phyloP scores from a whole-genome alignment of 1,140 invertebrate species.

The Monomorium pharaonis region DNA sequence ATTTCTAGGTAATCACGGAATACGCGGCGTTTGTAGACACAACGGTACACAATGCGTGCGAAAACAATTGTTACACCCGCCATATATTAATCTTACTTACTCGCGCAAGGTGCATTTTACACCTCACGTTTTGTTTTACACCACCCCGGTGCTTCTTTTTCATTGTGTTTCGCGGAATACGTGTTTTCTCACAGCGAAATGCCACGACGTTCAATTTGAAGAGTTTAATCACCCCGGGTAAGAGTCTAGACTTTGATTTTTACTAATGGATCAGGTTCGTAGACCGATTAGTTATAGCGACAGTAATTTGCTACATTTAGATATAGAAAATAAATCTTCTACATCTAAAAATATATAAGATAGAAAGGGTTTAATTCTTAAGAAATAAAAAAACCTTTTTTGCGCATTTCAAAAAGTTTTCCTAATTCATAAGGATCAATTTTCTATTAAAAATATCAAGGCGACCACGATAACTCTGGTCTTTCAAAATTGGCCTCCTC shows the following conservation, averaged over 20 bases:
- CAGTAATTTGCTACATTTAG: not conserved
- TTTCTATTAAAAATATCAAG: too few relatives aligned
- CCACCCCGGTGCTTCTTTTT: conserved; percentile 9
- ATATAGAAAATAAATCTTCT: not conserved
- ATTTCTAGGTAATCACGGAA: not conserved
- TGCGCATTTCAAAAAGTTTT: not conserved
- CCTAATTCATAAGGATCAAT: too few relatives aligned
- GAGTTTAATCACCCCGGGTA: not conserved
- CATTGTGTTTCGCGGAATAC: not conserved
- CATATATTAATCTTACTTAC: not conserved
- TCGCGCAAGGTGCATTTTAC: conserved; percentile 8
- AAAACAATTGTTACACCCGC: not conserved
- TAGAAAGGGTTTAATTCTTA: not conserved
- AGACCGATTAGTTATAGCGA: not conserved
- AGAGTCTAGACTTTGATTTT: not conserved
- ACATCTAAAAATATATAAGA: too few relatives aligned
- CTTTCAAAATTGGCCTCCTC: too few relatives aligned
- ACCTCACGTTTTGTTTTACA: not conserved
- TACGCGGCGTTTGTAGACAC: not conserved
- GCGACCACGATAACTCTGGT: too few relatives aligned
- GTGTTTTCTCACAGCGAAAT: not conserved
- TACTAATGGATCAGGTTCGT: not conserved
- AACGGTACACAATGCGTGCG: not conserved
- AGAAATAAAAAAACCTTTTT: not conserved
- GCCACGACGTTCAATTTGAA: not conserved